Evolutionary conservation across 2,797 vertebrate genomes (phyloP).

Genomic region (Ctenopoma multispine): DNA sequence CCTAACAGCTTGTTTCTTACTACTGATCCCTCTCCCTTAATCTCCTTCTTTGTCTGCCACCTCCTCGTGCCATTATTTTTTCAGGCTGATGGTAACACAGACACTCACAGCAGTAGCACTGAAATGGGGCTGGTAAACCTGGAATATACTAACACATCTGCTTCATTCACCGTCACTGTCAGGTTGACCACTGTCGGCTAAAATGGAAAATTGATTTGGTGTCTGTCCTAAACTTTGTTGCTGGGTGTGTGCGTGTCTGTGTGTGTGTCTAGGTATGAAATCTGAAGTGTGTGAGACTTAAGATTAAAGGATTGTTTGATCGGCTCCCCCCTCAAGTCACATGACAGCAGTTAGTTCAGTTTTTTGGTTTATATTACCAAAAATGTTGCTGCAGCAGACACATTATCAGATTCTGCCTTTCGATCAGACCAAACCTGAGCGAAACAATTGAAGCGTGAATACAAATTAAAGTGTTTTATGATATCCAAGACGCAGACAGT

Average conservation of each 20-base stretch:
- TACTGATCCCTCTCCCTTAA: constrained; percentile 61
- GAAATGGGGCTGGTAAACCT: constrained; percentile 8
- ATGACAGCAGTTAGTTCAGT: no score
- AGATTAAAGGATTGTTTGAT: no score
- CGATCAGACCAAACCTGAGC: no score
- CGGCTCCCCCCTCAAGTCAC: no score
- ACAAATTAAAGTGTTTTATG: no score
- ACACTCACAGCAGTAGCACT: constrained; percentile 7
- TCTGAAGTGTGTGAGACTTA: no score
- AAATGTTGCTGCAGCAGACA: no score
- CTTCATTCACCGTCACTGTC: constrained; percentile 34
- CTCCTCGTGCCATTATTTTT: constrained; percentile 36
- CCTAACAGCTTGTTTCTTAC: constrained; percentile 76
- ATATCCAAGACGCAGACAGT: no score
- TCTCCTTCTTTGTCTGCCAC: constrained; percentile 22
- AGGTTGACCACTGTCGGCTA: constrained; percentile 35
- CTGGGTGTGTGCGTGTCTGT: constrained; percentile 11
- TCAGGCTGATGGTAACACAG: constrained; percentile 10
- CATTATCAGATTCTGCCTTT: no score
- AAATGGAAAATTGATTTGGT: constrained; percentile 12
- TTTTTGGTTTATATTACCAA: no score
- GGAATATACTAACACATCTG: constrained; percentile 58
- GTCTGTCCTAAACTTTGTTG: constrained; percentile 16
- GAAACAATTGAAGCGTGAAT: no score
- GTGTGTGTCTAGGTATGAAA: neutral